phyloP scores from a whole-genome alignment of 2,797 vertebrate genomes.

The Ceryle rudis region DNA sequence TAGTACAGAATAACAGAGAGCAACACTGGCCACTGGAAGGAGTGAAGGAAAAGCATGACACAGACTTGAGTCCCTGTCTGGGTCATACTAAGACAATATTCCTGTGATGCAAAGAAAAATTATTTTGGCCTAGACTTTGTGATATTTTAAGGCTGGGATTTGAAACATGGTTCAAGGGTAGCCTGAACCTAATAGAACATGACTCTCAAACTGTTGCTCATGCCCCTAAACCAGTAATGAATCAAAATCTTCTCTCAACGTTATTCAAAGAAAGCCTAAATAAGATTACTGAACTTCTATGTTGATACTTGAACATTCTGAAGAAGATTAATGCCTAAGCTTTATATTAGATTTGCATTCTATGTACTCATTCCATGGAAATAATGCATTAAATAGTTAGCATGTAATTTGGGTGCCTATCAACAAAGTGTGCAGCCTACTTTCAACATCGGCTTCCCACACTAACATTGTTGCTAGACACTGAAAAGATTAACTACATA shows the following conservation, averaged over 20 bases:
- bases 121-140: not conserved
- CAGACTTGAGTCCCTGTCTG: not conserved
- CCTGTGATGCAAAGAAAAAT: not conserved
- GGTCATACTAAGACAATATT: not conserved
- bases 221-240: not conserved
- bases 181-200: not conserved
- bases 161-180: not conserved
- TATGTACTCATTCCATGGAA: slow-evolving; percentile 42
- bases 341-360: slow-evolving; percentile 57
- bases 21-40: not conserved
- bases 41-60: not conserved
- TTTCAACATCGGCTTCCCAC: slow-evolving; percentile 53
- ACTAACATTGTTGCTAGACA: slow-evolving; percentile 72
- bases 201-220: not conserved
- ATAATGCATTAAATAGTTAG: slow-evolving; percentile 66
- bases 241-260: slow-evolving; percentile 42
- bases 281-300: slow-evolving; percentile 36
- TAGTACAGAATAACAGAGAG: not conserved
- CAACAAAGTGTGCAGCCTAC: slow-evolving; percentile 55
- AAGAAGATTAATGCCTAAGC: slow-evolving; percentile 46
- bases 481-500: slow-evolving; percentile 70
- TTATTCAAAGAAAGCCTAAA: slow-evolving; percentile 28
- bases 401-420: slow-evolving; percentile 66
- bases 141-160: not conserved
- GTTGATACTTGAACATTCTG: slow-evolving; percentile 29